Base-by-base conservation (phyloP, 2,113 vertebrate species). In the Fregetta grallaria region DNA sequence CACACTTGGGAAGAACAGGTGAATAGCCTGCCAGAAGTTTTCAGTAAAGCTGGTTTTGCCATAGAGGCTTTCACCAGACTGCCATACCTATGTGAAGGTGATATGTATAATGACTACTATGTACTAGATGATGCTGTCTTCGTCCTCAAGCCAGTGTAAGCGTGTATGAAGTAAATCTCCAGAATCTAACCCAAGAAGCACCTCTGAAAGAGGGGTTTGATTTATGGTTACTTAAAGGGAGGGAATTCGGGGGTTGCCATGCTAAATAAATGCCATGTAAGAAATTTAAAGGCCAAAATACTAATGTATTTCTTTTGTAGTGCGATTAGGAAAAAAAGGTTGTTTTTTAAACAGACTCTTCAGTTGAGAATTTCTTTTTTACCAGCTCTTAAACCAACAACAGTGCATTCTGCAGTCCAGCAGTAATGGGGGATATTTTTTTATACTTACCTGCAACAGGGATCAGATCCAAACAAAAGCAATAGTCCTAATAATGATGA, bases 61-160 rank as follows among this genome's bases (percentile, higher is more conserved):
- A 98, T 99, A 17, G 99, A 99, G 95, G 98, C 99, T 27, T 98
- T 99, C 95, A 99, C 99, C 61, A 98, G 99, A 88, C 95, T 99
- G 97, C 99, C 99, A 1, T 99, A 99, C 97, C 98, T 99, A 72
- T 99, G 99, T 47, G 99, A 99, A 94, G 99, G 99, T 11, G 99
- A 99, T 96, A 99, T 99, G 99, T 99, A 99, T 55, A 99, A 99
- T 56, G 99, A 99, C 97, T 99, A 99, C 98, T 99, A 99, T 5
- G 98, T 99, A 44, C 98, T 99, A 66, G 99, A 99, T 29, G 99
- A 99, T 40, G 99, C 99, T 1, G 99, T 99, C 90, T 99, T 99
- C 55, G 98, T 99, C 47, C 98, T 99, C 34, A 99, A 97, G 91
- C 98, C 98, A 15, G 98, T 98, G 74, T 98, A 96, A 97, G 74